Conservation (phyloP, 92 coral and sea anemone species). For the Umimayanthus chanpuru region DNA sequence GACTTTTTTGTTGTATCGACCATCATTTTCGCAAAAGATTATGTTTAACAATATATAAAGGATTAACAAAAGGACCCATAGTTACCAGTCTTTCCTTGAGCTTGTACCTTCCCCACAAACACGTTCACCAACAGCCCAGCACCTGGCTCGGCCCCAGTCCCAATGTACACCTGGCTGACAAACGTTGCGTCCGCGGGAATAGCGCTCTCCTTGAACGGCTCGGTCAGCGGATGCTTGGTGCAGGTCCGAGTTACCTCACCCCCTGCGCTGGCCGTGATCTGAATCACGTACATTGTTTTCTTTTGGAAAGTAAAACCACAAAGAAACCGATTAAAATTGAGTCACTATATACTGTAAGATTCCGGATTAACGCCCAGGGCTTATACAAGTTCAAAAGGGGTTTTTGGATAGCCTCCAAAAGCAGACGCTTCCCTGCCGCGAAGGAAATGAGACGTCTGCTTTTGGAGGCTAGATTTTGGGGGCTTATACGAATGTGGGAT, state of each 20-base stretch:
- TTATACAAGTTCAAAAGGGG: too few relatives aligned
- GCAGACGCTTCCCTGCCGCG: too few relatives aligned
- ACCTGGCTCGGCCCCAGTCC: conserved; percentile 5
- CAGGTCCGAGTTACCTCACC: background rate
- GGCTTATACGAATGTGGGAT: too few relatives aligned
- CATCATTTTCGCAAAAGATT: background rate
- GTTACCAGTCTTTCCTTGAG: background rate
- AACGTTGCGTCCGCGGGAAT: conserved; percentile 1
- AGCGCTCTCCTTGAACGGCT: conserved; percentile 4
- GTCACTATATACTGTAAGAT: background rate
- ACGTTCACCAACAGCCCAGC: conserved; percentile 19
- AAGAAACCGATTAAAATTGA: background rate
- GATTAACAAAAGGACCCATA: background rate
- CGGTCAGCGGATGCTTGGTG: conserved; percentile 3
- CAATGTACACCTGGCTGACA: background rate
- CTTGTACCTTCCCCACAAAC: background rate
- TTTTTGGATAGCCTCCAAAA: too few relatives aligned
- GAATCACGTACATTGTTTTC: background rate
- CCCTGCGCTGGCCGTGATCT: background rate
- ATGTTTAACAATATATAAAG: background rate
- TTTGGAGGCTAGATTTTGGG: too few relatives aligned
- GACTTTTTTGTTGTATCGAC: background rate
- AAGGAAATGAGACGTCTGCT: too few relatives aligned
- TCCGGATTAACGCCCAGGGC: too few relatives aligned
- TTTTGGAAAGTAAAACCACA: background rate